phyloP scores from a whole-genome alignment of 2,888 invertebrate genomes.

The Spilarctia lutea region DNA sequence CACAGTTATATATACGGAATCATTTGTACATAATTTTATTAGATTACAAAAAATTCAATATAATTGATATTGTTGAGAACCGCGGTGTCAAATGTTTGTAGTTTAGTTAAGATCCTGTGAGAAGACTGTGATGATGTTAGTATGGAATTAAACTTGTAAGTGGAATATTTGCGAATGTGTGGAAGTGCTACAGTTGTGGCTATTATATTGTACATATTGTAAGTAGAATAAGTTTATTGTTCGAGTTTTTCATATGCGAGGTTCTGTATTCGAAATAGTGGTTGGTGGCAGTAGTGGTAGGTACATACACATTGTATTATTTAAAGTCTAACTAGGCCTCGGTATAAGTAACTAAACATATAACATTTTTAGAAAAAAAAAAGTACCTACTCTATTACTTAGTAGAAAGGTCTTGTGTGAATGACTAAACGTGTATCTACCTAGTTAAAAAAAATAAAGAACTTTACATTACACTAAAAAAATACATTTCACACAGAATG shows the following conservation, averaged over 20 bases:
- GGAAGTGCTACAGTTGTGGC: slow-evolving; percentile 39
- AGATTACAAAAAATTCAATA: slow-evolving; percentile 45
- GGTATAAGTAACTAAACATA: neutral
- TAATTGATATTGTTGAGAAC: slow-evolving; percentile 47
- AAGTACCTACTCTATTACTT: neutral
- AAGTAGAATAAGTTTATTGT: slow-evolving; percentile 42
- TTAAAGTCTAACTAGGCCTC: neutral
- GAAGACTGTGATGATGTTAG: slow-evolving; percentile 85
- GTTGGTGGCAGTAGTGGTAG: slow-evolving; percentile 3
- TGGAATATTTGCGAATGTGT: slow-evolving; percentile 62
- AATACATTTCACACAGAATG: neutral
- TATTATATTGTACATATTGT: slow-evolving; percentile 47
- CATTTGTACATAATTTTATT: slow-evolving; percentile 47
- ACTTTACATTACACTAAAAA: neutral
- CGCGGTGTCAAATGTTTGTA: slow-evolving; percentile 60
- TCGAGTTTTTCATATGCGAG: slow-evolving; percentile 37
- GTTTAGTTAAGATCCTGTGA: slow-evolving; percentile 75
- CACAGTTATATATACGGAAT: slow-evolving; percentile 34
- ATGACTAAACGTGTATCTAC: neutral
- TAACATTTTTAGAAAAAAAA: neutral
- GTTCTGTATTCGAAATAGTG: slow-evolving; percentile 51
- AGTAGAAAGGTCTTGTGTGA: neutral
- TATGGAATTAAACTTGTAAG: slow-evolving; percentile 69
- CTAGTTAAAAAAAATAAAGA: neutral
- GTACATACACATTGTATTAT: neutral